A percentile compares a stretch with the other conserved stretches of the same genome.
Conservation (phyloP, 2,797 vertebrate genomes). For the Lepus oiostolus region DNA sequence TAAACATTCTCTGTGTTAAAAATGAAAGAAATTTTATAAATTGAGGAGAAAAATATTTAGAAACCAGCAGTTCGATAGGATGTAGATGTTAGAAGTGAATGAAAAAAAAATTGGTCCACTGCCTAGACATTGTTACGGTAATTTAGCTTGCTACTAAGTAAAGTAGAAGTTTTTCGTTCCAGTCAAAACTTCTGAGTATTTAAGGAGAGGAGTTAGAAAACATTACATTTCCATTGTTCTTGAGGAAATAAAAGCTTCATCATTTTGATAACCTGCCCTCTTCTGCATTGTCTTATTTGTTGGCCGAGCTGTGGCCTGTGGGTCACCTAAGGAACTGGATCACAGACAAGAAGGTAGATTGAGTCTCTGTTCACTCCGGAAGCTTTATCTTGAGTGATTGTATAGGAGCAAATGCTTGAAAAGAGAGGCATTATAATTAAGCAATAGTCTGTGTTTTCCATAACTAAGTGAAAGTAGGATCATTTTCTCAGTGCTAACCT, state of each 20-base stretch:
- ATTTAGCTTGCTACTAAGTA: background rate
- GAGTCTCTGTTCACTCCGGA: background rate
- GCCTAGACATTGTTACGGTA: background rate
- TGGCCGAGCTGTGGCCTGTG: background rate
- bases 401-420: background rate
- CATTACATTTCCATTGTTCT: constrained; percentile 12
- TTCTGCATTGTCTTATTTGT: background rate
- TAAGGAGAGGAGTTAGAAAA: constrained; percentile 17
- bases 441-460: background rate
- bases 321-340: background rate
- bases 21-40: background rate
- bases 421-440: background rate
- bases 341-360: background rate
- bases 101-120: background rate
- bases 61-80: background rate
- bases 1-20: background rate
- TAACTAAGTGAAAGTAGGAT: background rate
- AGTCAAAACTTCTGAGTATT: background rate
- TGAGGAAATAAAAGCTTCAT: background rate
- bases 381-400: constrained; percentile 50
- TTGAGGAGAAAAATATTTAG: background rate
- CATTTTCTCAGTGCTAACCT: background rate
- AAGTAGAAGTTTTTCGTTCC: constrained; percentile 44
- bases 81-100: background rate
- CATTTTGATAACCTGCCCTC: background rate